Evolutionary conservation across 2,113 vertebrate genomes (phyloP).

Genomic region (Rattus rattus): DNA sequence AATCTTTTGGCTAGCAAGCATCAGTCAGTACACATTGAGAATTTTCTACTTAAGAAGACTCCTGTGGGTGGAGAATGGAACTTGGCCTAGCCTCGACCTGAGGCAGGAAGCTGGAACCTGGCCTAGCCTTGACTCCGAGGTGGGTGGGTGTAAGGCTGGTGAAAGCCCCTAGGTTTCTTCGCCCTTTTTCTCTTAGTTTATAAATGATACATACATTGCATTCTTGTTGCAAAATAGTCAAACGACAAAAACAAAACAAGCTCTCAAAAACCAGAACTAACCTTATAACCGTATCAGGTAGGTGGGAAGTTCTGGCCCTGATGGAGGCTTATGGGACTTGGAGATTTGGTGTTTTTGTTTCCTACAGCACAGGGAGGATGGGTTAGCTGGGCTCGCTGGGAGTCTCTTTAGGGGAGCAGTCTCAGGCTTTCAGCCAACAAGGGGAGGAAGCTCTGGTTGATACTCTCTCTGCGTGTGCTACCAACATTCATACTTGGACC

Average conservation of each 20-base stretch:
- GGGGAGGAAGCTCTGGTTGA: background rate
- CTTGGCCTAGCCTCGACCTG: no score
- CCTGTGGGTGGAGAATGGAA: no score
- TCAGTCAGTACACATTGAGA: no score
- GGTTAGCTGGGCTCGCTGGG: background rate
- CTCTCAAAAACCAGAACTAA: background rate
- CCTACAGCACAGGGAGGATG: background rate
- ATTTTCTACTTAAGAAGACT: no score
- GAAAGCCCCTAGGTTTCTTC: no score
- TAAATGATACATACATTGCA: background rate
- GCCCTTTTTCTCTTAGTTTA: background rate
- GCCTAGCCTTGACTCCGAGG: no score
- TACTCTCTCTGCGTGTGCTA: background rate
- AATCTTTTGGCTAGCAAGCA: no score
- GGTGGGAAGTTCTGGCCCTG: background rate
- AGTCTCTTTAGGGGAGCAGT: background rate
- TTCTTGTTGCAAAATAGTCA: background rate
- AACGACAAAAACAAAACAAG: background rate
- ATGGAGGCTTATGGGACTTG: background rate
- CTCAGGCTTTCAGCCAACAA: background rate
- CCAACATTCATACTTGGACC: background rate
- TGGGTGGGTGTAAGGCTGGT: no score
- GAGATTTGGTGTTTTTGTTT: background rate
- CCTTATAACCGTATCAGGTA: no score
- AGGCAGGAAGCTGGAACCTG: no score